phyloP scores from a whole-genome alignment of 2,113 vertebrate genomes.

The Thamnophis sirtalis region DNA sequence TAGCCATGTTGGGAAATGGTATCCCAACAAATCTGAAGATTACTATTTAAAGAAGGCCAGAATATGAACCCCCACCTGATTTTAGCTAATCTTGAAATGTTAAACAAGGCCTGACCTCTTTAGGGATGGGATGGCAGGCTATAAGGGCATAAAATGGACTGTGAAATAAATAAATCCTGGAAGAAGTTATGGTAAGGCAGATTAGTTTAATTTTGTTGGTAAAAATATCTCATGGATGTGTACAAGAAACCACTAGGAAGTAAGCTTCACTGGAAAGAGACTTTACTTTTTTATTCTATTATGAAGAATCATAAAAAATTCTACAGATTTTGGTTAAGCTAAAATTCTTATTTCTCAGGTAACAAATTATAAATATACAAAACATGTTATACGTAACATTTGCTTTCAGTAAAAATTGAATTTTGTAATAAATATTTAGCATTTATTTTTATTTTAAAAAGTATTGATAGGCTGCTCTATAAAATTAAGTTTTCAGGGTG shows the following conservation, averaged over 20 bases:
- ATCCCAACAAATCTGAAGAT: neutral
- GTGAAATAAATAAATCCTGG: neutral
- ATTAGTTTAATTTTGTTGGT: neutral
- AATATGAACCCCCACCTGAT: neutral
- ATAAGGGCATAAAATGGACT: neutral
- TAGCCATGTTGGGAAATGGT: neutral
- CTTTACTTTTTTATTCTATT: neutral
- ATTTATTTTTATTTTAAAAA: neutral
- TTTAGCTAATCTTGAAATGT: neutral
- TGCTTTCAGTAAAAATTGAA: neutral
- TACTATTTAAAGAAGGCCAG: neutral
- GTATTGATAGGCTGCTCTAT: neutral
- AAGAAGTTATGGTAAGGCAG: neutral
- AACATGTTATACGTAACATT: neutral
- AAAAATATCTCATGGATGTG: neutral
- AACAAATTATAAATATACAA: neutral
- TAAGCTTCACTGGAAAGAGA: neutral
- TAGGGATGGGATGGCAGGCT: neutral
- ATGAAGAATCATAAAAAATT: neutral
- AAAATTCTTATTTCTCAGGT: neutral
- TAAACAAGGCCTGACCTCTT: neutral
- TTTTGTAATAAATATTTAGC: neutral
- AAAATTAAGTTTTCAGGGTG: neutral
- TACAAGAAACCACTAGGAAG: neutral
- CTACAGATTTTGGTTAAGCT: neutral